Conservation (phyloP, 64 coral and sea anemone species). For the Exaiptasia diaphana region DNA sequence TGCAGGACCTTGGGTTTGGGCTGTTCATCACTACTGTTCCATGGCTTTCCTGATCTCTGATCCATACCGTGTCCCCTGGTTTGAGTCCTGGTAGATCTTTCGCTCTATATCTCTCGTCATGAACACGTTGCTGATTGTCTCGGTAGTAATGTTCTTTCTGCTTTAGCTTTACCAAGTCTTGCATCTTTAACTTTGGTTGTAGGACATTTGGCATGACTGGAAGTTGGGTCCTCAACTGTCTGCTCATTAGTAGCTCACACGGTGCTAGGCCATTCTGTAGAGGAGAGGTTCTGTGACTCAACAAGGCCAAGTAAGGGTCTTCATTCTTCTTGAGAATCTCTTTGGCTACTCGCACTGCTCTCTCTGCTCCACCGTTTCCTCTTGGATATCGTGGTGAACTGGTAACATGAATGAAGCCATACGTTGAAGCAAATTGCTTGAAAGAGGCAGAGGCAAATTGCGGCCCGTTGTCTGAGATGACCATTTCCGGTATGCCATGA, state of each 20-base stretch:
- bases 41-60: conserved; percentile 1
- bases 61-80: conserved; percentile 33
- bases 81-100: conserved; percentile 31
- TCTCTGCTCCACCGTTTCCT: conserved; percentile 53
- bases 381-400: conserved; percentile 46
- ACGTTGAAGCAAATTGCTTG: conserved; percentile 24
- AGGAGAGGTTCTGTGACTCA: neutral
- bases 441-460: conserved; percentile 22
- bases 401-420: conserved; percentile 57
- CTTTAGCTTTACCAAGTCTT: conserved; percentile 14
- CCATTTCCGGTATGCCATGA: conserved; percentile 33
- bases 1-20: conserved; percentile 18
- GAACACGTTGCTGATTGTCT: neutral
- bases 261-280: conserved; percentile 25
- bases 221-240: neutral
- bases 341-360: conserved; percentile 43
- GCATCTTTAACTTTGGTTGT: neutral
- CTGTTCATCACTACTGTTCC: neutral
- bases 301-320: neutral
- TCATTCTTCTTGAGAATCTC: conserved; percentile 28
- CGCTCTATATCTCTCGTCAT: conserved; percentile 13
- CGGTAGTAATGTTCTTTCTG: conserved; percentile 21
- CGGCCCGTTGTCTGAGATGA: conserved; percentile 43
- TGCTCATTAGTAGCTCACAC: neutral
- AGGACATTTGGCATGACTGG: neutral